Evolutionary conservation across 1,140 invertebrate genomes (phyloP).

Genomic region (Saccostrea glomerata): DNA sequence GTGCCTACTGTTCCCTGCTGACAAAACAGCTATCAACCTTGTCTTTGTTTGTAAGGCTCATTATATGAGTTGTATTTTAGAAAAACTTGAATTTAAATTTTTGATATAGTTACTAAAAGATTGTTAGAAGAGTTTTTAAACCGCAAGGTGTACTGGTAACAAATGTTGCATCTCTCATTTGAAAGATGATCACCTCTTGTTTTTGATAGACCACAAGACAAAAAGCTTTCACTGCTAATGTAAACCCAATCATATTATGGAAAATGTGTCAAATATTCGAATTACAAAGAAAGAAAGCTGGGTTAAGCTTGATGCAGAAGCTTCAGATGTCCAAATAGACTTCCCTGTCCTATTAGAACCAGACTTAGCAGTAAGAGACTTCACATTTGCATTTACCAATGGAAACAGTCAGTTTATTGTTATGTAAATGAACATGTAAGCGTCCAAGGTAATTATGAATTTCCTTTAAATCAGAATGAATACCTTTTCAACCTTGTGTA

Average conservation of each 20-base stretch:
- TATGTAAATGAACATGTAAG: constrained; percentile 4
- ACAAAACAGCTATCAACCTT: too few relatives aligned
- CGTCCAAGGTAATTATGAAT: background rate
- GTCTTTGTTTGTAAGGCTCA: too few relatives aligned
- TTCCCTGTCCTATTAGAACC: background rate
- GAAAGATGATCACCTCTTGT: background rate
- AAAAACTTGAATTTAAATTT: too few relatives aligned
- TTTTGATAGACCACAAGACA: background rate
- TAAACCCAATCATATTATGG: constrained; percentile 2
- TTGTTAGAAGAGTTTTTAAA: too few relatives aligned
- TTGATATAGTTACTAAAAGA: too few relatives aligned
- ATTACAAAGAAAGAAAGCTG: background rate
- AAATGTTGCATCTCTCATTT: too few relatives aligned
- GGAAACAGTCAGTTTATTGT: background rate
- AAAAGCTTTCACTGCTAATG: background rate
- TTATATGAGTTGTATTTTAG: too few relatives aligned
- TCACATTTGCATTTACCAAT: background rate
- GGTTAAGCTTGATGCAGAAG: too few relatives aligned
- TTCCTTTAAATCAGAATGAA: background rate
- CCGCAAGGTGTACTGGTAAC: too few relatives aligned
- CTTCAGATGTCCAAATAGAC: background rate
- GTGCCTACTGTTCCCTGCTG: too few relatives aligned
- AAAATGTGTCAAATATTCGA: background rate
- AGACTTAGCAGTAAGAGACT: background rate
- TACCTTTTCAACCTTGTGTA: background rate